Evolutionary conservation across 2,888 invertebrate genomes (phyloP).

Genomic region (Cosmia pyralina): DNA sequence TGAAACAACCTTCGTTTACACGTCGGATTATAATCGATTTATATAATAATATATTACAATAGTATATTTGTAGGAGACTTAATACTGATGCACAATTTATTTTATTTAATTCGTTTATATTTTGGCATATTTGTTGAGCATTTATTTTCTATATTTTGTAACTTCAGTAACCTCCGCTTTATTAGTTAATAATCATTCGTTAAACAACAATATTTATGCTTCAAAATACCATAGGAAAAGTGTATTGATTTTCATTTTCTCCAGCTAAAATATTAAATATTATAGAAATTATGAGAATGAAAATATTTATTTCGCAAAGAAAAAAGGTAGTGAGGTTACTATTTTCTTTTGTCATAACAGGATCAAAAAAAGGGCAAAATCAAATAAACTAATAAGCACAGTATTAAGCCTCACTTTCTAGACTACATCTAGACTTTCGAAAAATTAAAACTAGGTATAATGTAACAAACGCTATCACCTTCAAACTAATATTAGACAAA

Average conservation of each 20-base stretch:
- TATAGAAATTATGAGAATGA: no score
- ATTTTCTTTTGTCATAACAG: neutral
- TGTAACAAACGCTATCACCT: conserved; percentile 69
- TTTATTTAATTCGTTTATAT: conserved; percentile 27
- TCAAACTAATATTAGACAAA: conserved; percentile 65
- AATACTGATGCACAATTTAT: conserved; percentile 54
- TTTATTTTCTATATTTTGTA: neutral
- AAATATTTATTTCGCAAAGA: neutral
- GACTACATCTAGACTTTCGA: conserved; percentile 48
- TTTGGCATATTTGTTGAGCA: conserved; percentile 54
- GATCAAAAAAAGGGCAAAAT: no score
- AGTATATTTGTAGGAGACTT: conserved; percentile 33
- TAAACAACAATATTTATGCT: neutral
- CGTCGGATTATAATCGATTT: conserved; percentile 20
- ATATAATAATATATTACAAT: conserved; percentile 35
- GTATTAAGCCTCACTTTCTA: conserved; percentile 52
- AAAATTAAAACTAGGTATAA: conserved; percentile 50
- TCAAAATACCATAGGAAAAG: neutral
- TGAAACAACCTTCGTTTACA: conserved; percentile 57
- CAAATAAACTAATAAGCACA: conserved; percentile 20
- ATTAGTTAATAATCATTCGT: neutral
- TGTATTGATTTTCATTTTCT: neutral
- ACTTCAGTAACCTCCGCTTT: no score
- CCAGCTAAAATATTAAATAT: neutral
- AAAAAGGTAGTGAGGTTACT: no score